A percentile compares a stretch with the other conserved stretches of the same genome.
Conservation (phyloP, 2,888 invertebrate genomes). For the Phalera bucephala region DNA sequence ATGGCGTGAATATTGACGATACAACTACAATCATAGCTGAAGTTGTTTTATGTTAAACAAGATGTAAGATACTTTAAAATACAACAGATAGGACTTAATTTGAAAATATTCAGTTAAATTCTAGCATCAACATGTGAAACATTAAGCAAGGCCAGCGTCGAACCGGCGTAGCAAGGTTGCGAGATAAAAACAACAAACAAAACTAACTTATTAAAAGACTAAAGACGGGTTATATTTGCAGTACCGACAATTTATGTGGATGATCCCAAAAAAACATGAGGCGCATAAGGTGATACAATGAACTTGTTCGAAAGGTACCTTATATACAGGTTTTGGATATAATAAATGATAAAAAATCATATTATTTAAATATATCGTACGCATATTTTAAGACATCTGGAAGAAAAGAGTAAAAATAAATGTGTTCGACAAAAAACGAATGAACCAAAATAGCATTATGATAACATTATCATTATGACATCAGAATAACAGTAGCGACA, state of each 20-base stretch:
- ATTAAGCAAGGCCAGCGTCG: constrained; percentile 51
- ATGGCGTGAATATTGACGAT: constrained; percentile 6
- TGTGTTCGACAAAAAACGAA: too few relatives aligned
- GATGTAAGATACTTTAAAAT: constrained; percentile 23
- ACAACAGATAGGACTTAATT: constrained; percentile 21
- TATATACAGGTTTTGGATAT: too few relatives aligned
- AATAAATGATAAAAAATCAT: too few relatives aligned
- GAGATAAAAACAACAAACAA: constrained; percentile 56
- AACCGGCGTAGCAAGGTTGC: constrained; percentile 62
- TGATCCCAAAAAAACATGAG: constrained; percentile 18
- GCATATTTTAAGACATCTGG: too few relatives aligned
- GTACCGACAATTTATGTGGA: constrained; percentile 24
- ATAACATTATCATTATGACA: too few relatives aligned
- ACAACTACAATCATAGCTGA: constrained; percentile 10
- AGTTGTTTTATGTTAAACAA: too few relatives aligned
- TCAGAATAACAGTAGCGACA: too few relatives aligned
- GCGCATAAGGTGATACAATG: constrained; percentile 17
- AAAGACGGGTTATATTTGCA: constrained; percentile 28
- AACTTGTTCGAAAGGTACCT: constrained; percentile 10
- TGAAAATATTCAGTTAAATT: constrained; percentile 17
- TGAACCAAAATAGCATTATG: too few relatives aligned
- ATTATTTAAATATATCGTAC: too few relatives aligned
- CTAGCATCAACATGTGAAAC: constrained; percentile 43
- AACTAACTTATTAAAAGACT: constrained; percentile 36
- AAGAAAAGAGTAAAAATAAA: too few relatives aligned